A percentile compares a stretch with the other conserved stretches of the same genome.
Evolutionary conservation across 1,140 invertebrate species (phyloP).

Genomic region (Venturia canescens): DNA sequence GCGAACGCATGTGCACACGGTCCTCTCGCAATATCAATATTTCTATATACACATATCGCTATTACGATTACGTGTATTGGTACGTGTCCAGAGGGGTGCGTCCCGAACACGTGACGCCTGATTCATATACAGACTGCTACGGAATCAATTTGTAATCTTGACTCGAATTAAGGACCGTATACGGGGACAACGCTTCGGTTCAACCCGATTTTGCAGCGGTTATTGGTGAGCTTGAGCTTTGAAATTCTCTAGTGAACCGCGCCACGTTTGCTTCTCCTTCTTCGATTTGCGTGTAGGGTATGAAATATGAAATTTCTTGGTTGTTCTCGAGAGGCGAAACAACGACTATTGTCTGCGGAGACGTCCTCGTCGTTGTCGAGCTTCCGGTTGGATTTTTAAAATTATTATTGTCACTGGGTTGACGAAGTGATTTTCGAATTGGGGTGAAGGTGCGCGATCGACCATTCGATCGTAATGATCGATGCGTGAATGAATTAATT

Average conservation of each 20-base stretch:
- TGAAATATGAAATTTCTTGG: no score
- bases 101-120: slow-evolving; percentile 76
- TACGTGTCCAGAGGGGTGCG: slow-evolving; percentile 71
- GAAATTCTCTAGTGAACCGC: background rate
- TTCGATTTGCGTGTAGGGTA: background rate
- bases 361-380: no score
- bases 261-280: background rate
- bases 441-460: no score
- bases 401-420: no score
- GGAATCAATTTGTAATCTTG: slow-evolving; percentile 78
- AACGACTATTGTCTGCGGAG: no score
- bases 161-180: slow-evolving; percentile 74
- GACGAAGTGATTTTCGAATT: no score
- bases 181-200: slow-evolving; percentile 22
- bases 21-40: background rate
- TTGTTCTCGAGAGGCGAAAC: no score
- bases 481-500: no score
- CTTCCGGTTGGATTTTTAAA: no score
- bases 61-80: slow-evolving; percentile 32
- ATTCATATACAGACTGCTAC: slow-evolving; percentile 77
- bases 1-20: slow-evolving; percentile 30
- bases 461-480: no score
- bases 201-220: slow-evolving; percentile 16
- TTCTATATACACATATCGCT: no score
- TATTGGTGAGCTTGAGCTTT: slow-evolving; percentile 44